These are phyloP conservation scores for Littorina saxatilis DNA, from an alignment of 1,140 invertebrate species.

Conservation along the genomic window DNA sequence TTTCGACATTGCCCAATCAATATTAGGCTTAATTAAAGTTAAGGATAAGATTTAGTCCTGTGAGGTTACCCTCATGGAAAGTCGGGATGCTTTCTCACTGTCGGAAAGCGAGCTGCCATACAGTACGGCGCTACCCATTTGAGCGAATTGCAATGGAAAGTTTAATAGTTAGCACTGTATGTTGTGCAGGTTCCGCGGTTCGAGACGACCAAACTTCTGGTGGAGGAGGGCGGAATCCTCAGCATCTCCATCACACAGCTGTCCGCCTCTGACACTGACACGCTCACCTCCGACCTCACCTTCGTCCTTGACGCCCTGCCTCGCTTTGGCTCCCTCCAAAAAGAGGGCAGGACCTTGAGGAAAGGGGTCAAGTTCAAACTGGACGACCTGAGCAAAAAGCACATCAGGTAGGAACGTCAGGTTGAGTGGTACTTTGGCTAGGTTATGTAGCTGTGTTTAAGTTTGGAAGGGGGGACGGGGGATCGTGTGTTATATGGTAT, in stretches of 20 bases:
- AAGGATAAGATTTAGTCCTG: too few relatives aligned
- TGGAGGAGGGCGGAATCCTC: constrained; percentile 73
- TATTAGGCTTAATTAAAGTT: too few relatives aligned
- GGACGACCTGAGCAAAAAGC: constrained; percentile 68
- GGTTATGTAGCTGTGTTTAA: too few relatives aligned
- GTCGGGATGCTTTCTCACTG: too few relatives aligned
- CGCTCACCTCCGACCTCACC: constrained; percentile 63
- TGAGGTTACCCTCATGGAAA: too few relatives aligned
- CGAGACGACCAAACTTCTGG: constrained; percentile 68
- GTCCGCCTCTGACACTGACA: constrained; percentile 74
- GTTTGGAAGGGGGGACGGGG: neutral
- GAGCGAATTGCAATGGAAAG: too few relatives aligned
- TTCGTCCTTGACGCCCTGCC: constrained; percentile 73
- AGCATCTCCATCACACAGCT: constrained; percentile 70
- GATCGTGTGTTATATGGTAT: neutral
- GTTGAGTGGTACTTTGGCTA: neutral
- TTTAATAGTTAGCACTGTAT: too few relatives aligned
- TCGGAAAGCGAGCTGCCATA: too few relatives aligned
- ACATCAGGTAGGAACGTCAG: constrained; percentile 61
- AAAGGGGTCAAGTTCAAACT: constrained; percentile 70
- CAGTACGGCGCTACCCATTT: too few relatives aligned
- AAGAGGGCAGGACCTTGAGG: constrained; percentile 63
- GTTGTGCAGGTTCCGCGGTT: constrained; percentile 65
- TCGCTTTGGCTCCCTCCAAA: constrained; percentile 71
- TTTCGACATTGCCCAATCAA: too few relatives aligned